Percentiles rank a stretch among this genome's conserved stretches.
These are phyloP conservation scores for Lottia gigantea DNA, from an alignment of 2,888 invertebrate genomes.

Conservation along the genomic window DNA sequence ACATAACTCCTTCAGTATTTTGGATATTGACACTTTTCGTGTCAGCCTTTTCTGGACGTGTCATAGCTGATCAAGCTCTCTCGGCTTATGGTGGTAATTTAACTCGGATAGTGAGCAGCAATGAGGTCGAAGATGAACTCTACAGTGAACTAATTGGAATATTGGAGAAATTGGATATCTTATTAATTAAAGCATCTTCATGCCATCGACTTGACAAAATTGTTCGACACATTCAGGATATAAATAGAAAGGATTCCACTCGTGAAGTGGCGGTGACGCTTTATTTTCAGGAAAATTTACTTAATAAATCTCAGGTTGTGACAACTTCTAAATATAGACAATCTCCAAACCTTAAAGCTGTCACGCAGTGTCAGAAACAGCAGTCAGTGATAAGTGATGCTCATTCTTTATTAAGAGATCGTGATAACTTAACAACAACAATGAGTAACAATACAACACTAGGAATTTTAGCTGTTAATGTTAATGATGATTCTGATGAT, in stretches of 20 bases:
- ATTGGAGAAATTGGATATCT: slow-evolving; percentile 31
- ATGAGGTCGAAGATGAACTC: neutral
- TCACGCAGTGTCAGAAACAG: neutral
- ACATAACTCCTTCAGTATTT: neutral
- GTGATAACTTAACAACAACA: neutral
- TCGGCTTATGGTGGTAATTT: neutral
- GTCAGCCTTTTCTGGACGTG: neutral
- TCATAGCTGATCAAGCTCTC: neutral
- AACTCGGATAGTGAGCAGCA: slow-evolving; percentile 10
- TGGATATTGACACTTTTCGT: neutral
- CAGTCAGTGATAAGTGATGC: neutral
- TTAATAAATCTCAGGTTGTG: neutral
- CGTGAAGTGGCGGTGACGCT: neutral
- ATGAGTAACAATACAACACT: too few species aligned
- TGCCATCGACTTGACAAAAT: neutral
- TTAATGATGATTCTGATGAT: too few species aligned
- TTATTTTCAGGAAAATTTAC: neutral
- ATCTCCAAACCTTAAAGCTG: neutral
- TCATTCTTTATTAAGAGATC: neutral
- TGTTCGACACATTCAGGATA: neutral
- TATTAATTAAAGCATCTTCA: slow-evolving; percentile 11
- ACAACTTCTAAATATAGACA: neutral
- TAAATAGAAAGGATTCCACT: neutral
- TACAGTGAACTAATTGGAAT: slow-evolving; percentile 26
- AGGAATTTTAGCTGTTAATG: too few species aligned